Percentiles rank a stretch among this genome's conserved stretches.
phyloP scores from a whole-genome alignment of 1,140 invertebrate genomes.

The Aphaenogaster floridana region DNA sequence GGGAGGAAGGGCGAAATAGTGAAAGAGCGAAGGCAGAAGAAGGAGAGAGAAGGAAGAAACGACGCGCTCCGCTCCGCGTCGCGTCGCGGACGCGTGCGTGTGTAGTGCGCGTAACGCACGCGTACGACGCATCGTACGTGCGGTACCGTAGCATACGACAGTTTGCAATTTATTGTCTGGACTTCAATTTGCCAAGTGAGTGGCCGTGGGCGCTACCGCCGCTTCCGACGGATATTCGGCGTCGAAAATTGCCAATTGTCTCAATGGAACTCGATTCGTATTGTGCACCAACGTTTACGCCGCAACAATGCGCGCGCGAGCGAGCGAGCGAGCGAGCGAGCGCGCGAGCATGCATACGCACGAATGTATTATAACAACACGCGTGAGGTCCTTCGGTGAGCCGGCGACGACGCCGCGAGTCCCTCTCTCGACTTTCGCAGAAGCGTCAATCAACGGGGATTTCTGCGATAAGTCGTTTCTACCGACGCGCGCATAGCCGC shows the following conservation, averaged over 20 bases:
- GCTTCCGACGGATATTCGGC: slow-evolving; percentile 84
- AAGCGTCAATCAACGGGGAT: slow-evolving; percentile 53
- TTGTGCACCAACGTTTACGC: slow-evolving; percentile 75
- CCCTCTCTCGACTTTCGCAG: slow-evolving; percentile 42
- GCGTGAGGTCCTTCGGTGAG: slow-evolving; percentile 65
- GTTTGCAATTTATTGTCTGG: slow-evolving; percentile 81
- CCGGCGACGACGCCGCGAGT: slow-evolving; percentile 28
- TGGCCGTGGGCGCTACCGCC: slow-evolving; percentile 80
- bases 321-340: background rate
- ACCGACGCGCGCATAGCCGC: background rate
- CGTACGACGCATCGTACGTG: slow-evolving; percentile 37
- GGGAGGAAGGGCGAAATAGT: background rate
- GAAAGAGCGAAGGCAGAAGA: slow-evolving; percentile 34
- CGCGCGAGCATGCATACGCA: slow-evolving; percentile 13
- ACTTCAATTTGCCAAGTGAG: slow-evolving; percentile 77
- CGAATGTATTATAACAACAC: slow-evolving; percentile 47
- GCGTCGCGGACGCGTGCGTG: slow-evolving; percentile 27
- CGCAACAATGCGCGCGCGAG: slow-evolving; percentile 27
- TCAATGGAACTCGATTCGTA: slow-evolving; percentile 82
- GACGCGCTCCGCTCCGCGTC: slow-evolving; percentile 4
- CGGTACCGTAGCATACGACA: slow-evolving; percentile 67
- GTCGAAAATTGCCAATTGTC: slow-evolving; percentile 84
- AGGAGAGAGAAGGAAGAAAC: slow-evolving; percentile 40
- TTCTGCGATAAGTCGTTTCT: slow-evolving; percentile 59
- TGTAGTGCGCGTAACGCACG: slow-evolving; percentile 27